A percentile compares a stretch with the other conserved stretches of the same genome.
These are phyloP conservation scores for Xylophagus ater DNA, from an alignment of 2,888 invertebrate species.

Conservation along the genomic window DNA sequence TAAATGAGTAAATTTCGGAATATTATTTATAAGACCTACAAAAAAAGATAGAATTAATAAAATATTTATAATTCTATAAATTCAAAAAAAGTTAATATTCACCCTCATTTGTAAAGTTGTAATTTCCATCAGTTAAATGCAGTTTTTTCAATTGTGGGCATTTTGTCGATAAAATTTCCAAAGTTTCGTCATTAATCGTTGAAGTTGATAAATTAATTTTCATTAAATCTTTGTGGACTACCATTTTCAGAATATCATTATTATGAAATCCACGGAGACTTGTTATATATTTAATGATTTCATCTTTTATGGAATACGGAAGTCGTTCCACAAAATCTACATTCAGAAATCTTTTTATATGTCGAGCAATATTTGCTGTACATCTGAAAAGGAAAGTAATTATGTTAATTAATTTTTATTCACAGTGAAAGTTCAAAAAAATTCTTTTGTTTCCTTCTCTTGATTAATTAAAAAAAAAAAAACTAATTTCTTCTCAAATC, in stretches of 20 bases:
- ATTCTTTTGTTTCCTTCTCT: too few species aligned
- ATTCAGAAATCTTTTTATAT: slow-evolving; percentile 11
- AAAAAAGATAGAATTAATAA: slow-evolving; percentile 12
- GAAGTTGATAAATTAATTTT: slow-evolving; percentile 10
- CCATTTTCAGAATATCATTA: slow-evolving; percentile 6
- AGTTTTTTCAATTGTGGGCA: slow-evolving; percentile 8
- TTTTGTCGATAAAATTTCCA: slow-evolving; percentile 1
- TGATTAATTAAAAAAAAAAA: too few species aligned
- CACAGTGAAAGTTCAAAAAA: too few species aligned
- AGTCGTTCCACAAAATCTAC: slow-evolving; percentile 9
- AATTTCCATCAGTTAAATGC: slow-evolving; percentile 5
- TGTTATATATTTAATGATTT: slow-evolving; percentile 9
- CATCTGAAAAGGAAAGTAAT: too few species aligned
- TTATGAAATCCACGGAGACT: slow-evolving; percentile 12
- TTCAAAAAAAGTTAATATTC: background rate
- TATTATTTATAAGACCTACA: slow-evolving; percentile 27
- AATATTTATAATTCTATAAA: slow-evolving; percentile 7
- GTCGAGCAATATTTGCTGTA: too few species aligned
- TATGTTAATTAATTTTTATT: too few species aligned
- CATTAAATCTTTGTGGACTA: slow-evolving; percentile 10
- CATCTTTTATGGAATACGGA: slow-evolving; percentile 11
- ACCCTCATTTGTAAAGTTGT: slow-evolving; percentile 9
- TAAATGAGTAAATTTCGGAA: slow-evolving; percentile 25
- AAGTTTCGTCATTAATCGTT: slow-evolving; percentile 10
- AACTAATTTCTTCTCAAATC: too few species aligned